A percentile compares a stretch with the other conserved stretches of the same genome.
Conservation (phyloP, 37 sponge, comb jelly and placozoan species). For the Corticium candelabrum region DNA sequence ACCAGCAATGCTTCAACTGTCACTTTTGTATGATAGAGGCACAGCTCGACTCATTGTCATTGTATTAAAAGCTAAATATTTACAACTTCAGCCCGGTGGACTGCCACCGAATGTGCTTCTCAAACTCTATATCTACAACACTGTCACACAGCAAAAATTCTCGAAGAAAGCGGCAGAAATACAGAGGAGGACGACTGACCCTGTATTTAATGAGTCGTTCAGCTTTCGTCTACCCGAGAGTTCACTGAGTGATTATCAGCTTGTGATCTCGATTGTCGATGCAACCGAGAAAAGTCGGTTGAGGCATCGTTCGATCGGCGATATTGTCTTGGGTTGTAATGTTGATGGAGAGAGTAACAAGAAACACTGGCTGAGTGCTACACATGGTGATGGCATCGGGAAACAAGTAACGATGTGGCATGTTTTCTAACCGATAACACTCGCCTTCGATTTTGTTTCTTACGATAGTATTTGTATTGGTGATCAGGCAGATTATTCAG, state of each 20-base stretch:
- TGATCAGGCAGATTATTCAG: no score
- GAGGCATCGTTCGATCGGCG: no score
- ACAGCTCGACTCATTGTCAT: neutral
- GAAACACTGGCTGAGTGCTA: no score
- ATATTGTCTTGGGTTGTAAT: no score
- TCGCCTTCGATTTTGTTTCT: no score
- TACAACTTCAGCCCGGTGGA: neutral
- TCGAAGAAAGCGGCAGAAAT: neutral
- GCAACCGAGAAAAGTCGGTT: no score
- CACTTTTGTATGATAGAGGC: neutral
- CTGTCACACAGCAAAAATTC: neutral
- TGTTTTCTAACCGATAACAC: no score
- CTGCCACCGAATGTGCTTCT: neutral
- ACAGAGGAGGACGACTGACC: neutral
- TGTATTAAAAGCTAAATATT: neutral
- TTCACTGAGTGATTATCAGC: neutral
- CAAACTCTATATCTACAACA: neutral
- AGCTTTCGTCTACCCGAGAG: neutral
- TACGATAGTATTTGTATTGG: no score
- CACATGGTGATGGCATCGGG: no score
- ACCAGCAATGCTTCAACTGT: neutral
- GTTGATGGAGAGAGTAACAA: no score
- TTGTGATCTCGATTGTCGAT: neutral
- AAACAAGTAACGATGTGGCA: no score
- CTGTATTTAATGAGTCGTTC: neutral